Percentiles rank a stretch among this genome's conserved stretches.
Conservation (phyloP, 2,113 vertebrate genomes). For the Hyperoodon ampullatus region DNA sequence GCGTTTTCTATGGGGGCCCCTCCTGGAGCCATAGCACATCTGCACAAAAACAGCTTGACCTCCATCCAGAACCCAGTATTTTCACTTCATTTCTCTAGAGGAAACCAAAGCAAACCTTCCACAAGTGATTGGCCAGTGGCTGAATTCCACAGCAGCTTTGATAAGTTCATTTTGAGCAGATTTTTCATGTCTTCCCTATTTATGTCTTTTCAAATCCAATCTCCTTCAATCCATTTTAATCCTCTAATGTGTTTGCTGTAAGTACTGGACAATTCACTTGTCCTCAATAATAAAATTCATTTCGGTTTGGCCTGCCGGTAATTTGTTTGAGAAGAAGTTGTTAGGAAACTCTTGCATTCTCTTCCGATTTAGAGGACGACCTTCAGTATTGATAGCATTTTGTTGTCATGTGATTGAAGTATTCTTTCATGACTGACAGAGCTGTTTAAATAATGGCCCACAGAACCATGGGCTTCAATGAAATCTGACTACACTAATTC, state of each 20-base stretch:
- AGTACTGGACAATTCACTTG: conserved; percentile 77
- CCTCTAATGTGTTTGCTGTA: conserved; percentile 79
- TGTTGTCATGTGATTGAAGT: conserved; percentile 52
- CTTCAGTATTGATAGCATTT: conserved; percentile 72
- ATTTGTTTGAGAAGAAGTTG: conserved; percentile 69
- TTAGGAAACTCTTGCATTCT: conserved; percentile 62
- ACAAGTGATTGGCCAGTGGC: not conserved
- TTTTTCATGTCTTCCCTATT: conserved; percentile 55
- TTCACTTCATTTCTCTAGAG: not conserved
- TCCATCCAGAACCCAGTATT: too few species aligned
- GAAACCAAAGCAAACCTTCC: not conserved
- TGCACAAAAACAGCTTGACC: too few species aligned
- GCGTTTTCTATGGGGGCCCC: fast-evolving
- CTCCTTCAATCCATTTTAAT: conserved; percentile 80
- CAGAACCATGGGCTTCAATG: conserved; percentile 62
- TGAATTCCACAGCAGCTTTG: not conserved
- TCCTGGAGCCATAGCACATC: not conserved
- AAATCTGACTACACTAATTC: conserved; percentile 75
- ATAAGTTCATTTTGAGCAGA: conserved; percentile 57
- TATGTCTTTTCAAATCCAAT: conserved; percentile 78
- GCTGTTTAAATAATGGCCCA: conserved; percentile 71
- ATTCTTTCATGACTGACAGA: conserved; percentile 58
- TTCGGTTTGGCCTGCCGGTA: conserved; percentile 65
- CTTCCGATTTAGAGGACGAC: conserved; percentile 76
- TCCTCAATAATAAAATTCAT: conserved; percentile 78